Base-by-base conservation (phyloP, 1,140 invertebrate genomes). In the Trichonephila clavipes region DNA sequence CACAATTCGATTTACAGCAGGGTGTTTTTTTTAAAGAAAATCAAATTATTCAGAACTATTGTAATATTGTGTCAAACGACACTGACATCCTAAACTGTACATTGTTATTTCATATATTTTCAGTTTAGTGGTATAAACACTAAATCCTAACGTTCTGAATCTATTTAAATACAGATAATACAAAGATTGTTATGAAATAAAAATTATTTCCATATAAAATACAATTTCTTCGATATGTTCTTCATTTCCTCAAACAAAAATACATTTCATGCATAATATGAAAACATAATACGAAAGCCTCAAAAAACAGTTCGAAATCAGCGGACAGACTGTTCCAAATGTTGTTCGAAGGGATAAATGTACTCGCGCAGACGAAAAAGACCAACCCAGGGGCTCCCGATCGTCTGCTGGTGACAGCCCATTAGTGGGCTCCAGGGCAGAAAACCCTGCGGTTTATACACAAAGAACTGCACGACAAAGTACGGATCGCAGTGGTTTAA, bases 311-410 rank as follows among this genome's bases (percentile, higher is more conserved):
- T 69, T 69, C 66, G 66, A 24, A 69, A 69, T 69, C 66, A 69
- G 10, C 14, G 66, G 24, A 69, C 66, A 69, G 66, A 69, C 66
- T 10, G n/a, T 69, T 69, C 66, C 66, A 69, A 69, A 69, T 69
- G 66, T 69, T 69, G 28, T 69, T 24, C 66, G 14, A 69, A 69
- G 66, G 28, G 66, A 69, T 69, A 69, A 69, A 69, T 69, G 66
- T 69, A 24, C 66, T n/a, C 66, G 24, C n/a, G 66, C 51, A 51
- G 51, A 51, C 51, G 24, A 69, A 69, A 69, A 69, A 24, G 24
- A 14, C 66, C n/a, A 69, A n/a, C 66, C 66, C n/a, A 24, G 66
- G n/a, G 66, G 24, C 24, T 24, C 66, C 66, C n/a, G 24, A 24
- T 69, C 66, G n/a, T 24, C 66, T 69, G 66, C 66, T 69, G 10